phyloP scores from a whole-genome alignment of 2,113 vertebrate genomes.

The Alectura lathami region DNA sequence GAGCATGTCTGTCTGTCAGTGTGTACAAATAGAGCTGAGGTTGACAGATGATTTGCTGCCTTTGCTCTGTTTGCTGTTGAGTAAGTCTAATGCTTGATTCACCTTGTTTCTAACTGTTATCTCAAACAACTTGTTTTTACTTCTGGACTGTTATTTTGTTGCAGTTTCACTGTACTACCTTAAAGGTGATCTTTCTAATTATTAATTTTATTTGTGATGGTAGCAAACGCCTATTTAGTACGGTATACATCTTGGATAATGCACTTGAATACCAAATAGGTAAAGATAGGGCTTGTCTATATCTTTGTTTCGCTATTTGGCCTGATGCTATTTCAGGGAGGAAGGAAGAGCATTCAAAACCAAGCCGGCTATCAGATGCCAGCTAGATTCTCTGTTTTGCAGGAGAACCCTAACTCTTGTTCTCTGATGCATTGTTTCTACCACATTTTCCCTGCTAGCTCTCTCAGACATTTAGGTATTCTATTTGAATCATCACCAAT shows the following conservation, averaged over 20 bases:
- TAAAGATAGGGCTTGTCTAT: neutral
- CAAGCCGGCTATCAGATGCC: neutral
- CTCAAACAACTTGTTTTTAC: neutral
- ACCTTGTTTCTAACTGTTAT: neutral
- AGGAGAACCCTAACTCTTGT: neutral
- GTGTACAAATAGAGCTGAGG: neutral
- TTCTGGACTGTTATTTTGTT: neutral
- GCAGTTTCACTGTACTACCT: neutral
- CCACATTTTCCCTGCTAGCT: neutral
- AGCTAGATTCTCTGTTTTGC: neutral
- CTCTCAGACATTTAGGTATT: neutral
- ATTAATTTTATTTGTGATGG: neutral
- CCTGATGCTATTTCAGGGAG: neutral
- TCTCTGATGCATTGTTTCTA: neutral
- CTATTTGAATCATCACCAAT: neutral
- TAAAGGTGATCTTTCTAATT: neutral
- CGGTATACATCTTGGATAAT: neutral
- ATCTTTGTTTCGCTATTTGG: neutral
- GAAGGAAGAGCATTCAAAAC: neutral
- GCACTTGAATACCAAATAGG: neutral
- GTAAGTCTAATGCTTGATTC: neutral
- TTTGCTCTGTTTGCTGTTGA: neutral
- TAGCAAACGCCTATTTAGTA: neutral
- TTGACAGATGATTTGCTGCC: neutral
- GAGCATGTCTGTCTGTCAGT: neutral